Evolutionary conservation across 2,888 invertebrate species (phyloP), one percentile per base, ranked within the genome.

Genomic region (Colletes collaris): DNA sequence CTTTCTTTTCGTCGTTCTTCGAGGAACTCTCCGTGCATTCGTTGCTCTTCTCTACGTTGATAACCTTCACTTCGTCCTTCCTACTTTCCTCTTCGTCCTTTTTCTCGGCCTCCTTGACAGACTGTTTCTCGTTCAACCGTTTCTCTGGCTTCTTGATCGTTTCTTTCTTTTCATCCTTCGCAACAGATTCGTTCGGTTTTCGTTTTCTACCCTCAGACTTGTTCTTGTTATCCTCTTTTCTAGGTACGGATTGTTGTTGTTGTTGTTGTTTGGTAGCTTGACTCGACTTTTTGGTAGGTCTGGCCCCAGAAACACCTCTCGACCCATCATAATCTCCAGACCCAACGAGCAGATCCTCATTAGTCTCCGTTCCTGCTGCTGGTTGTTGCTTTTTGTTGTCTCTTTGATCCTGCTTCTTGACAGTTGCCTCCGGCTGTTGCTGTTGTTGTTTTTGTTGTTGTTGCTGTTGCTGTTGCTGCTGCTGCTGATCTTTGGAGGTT

Each of bases 271-370:
- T 88, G 55, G 52, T 64, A 63, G 75, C 35, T 50, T 88, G 89
- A 78, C 78, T 66, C 70, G 89, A 84, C 82, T 92, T 92, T 80
- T 92, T 92, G 86, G 89, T 60, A 90, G 90, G 84, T 80, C 92
- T 92, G 91, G 90, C 16, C 92, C 92, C 91, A 92, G 88, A 77
- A 88, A 91, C 59, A 93, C 90, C 86, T 93, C 92, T 89, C 89
- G 91, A 13, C 92, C 93, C 92, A 93, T 92, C 93, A 92, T 93
- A 86, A 93, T 93, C 90, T 92, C 93, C 85, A 92, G 91, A 74
- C 90, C 93, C 88, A 93, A 91, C 73, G 90, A 92, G 88, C 91
- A 92, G 70, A 92, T 91, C 82, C 89, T 90, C 89, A 88, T 91
- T 86, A 90, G 76, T 46, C 79, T 79, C 79, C 8, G 79, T 69